phyloP scores from a whole-genome alignment of 2,113 vertebrate genomes.

The Cryptotis parvus region DNA sequence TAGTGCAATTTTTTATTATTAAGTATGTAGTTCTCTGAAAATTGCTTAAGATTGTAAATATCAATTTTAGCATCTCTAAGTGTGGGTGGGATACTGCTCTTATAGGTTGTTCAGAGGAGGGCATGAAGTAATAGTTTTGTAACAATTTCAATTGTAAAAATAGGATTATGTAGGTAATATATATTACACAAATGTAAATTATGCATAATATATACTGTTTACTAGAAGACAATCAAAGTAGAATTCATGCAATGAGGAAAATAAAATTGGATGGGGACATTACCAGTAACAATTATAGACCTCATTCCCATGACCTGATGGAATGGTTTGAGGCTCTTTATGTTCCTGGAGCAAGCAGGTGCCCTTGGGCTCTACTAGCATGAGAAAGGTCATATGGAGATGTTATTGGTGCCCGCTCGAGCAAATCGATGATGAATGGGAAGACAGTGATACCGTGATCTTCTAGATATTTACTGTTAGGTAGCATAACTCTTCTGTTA shows the following conservation, averaged over 20 bases:
- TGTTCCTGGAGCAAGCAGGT: too few relatives aligned
- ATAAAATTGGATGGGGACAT: neutral
- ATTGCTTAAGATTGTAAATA: neutral
- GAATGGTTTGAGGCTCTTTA: too few relatives aligned
- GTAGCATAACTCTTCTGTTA: neutral
- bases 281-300: too few relatives aligned
- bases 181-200: neutral
- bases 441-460: too few relatives aligned
- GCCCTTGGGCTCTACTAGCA: too few relatives aligned
- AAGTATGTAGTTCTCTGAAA: neutral
- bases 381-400: too few relatives aligned
- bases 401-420: too few relatives aligned
- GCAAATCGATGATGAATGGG: too few relatives aligned
- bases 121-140: neutral
- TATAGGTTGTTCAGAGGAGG: neutral
- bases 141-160: neutral
- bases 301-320: too few relatives aligned
- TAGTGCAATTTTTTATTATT: slow-evolving; percentile 4
- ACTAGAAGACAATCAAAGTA: neutral
- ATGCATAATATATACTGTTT: neutral
- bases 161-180: neutral
- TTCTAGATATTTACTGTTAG: neutral
- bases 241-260: neutral
- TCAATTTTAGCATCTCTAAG: slow-evolving; percentile 23
- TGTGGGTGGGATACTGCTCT: neutral